Percentiles rank a stretch among this genome's conserved stretches.
These are phyloP conservation scores for Oceanodroma leucorhoa DNA, from an alignment of 2,797 vertebrate genomes.

Conservation along the genomic window DNA sequence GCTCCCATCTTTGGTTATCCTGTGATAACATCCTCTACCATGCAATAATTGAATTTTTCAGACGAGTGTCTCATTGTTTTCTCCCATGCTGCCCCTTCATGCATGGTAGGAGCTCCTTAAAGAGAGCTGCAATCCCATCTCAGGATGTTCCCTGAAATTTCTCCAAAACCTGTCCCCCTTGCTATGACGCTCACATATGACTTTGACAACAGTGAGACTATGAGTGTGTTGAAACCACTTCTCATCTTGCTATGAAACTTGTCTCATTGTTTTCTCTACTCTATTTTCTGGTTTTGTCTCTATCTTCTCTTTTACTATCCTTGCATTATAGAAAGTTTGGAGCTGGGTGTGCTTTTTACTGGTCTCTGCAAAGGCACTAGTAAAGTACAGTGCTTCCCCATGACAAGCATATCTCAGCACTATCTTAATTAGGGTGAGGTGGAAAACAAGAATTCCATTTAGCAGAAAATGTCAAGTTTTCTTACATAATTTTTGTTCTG, in stretches of 20 bases:
- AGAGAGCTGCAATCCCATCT: neutral
- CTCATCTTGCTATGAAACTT: neutral
- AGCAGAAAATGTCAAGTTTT: conserved; percentile 40
- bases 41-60: conserved; percentile 39
- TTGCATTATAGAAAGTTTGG: neutral
- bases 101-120: neutral
- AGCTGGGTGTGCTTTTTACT: neutral
- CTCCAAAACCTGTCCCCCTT: neutral
- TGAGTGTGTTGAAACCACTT: neutral
- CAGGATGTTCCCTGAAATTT: neutral
- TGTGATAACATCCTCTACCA: conserved; percentile 15
- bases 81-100: neutral
- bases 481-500: neutral
- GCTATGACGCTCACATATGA: rapidly evolving
- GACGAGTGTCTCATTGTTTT: neutral
- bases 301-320: neutral
- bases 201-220: neutral
- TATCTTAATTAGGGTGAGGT: conserved; percentile 16
- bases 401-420: neutral
- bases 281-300: neutral
- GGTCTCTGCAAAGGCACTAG: neutral
- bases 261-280: neutral
- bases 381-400: neutral
- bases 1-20: conserved; percentile 3
- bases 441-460: conserved; percentile 31